Base-by-base conservation (phyloP, 1,140 invertebrate genomes). In the Drosophila chauvacae region DNA sequence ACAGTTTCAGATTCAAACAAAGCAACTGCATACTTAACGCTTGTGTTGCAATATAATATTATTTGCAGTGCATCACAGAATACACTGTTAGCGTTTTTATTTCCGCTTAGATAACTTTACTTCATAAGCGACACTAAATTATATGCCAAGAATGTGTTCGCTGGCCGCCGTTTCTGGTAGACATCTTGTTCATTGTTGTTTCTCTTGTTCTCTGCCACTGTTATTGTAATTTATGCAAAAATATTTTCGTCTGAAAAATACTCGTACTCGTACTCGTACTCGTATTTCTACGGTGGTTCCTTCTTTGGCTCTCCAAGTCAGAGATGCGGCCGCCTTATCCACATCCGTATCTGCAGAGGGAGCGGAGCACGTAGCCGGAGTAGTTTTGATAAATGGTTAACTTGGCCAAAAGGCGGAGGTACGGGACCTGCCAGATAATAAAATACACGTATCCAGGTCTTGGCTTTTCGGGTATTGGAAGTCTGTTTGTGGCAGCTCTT, bases 91-190 rank as follows among this genome's bases (percentile, higher is more conserved):
- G 41, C 72, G 37, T 77, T 77, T 90, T 82, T 90, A 90, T 90
- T 90, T 90, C 86, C 86, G 86, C 86, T 90, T 86, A 90, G 86
- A 90, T 90, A 90, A 90, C 81, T 90, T 90, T 86, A 90, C 90
- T 90, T 90, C 81, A 90, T 90, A 90, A 85, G 72, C 86, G 86
- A 90, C 86, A 90, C 86, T 90, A 90, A 90, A 90, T 90, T 90
- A 90, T 90, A 90, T 72, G 86, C 79, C 68, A 80, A 71, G 86
- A 86, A 90, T 87, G 76, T 83, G 74, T 76, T 79, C 50, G 75
- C 59, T 79, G 76, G 62, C 66, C 61, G 64, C 62, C 60, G 44
- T 77, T 82, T 61, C 80, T 79, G 82, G 83, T 87, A 87, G 83
- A 88, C 84, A 87, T 87, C 84, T 87, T 88, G 80, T 77, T 87